phyloP scores from a whole-genome alignment of 2,797 vertebrate genomes.

The Mormyrus hasselquistii region DNA sequence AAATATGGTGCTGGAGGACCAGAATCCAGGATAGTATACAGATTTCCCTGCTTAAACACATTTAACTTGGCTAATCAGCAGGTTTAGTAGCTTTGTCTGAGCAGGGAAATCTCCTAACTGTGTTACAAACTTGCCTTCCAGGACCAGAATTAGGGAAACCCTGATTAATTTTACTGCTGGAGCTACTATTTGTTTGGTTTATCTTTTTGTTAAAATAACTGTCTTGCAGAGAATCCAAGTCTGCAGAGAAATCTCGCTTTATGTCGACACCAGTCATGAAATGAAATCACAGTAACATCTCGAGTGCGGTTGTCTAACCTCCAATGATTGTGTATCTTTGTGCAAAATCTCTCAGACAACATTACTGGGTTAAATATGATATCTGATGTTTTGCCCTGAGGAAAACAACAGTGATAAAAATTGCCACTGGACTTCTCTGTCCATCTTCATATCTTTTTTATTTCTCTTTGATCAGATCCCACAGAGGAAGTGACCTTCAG shows the following conservation, averaged over 20 bases:
- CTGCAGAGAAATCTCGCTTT: neutral
- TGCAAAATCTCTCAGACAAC: neutral
- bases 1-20: neutral
- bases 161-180: neutral
- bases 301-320: neutral
- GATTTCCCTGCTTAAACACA: neutral
- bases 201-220: neutral
- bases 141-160: neutral
- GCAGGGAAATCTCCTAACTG: neutral
- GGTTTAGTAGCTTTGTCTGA: neutral
- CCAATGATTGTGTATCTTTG: neutral
- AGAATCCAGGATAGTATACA: neutral
- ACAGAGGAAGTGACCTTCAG: constrained; percentile 65
- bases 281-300: neutral
- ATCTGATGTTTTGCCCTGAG: neutral
- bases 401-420: neutral
- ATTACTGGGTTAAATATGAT: neutral
- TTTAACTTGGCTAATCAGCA: neutral
- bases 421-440: neutral
- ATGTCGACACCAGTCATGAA: neutral
- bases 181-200: neutral
- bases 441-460: neutral
- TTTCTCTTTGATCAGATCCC: constrained; percentile 59
- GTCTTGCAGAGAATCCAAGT: neutral
- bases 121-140: neutral